Evolutionary conservation across 2,113 vertebrate genomes (phyloP), one percentile per base, ranked within the genome.

Genomic region (Nycticryphes semicollaris): DNA sequence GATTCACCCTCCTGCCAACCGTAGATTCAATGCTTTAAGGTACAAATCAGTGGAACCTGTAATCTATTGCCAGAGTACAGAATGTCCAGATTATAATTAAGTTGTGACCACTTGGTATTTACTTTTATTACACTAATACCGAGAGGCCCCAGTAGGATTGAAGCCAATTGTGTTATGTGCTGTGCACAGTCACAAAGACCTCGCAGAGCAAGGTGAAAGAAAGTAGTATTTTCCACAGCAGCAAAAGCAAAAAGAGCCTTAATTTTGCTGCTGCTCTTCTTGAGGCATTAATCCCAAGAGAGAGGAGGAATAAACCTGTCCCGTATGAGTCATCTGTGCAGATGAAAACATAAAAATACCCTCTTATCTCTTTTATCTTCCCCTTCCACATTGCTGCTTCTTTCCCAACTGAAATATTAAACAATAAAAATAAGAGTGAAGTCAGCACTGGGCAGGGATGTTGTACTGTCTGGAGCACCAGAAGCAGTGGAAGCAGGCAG

Each of bases 331-430:
- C 80, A 89, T 73, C 80, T 82, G n/a, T 47, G 50, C 12, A 45
- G 66, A 93, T 63, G 48, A 92, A 93, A 91, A 18, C 27, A 75
- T 60, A 64, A 82, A 90, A 90, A 76, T 84, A 91, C 51, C 48
- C 33, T 68, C 77, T 59, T 94, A 92, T 97, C 92, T 96, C 53
- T 75, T 91, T 91, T 89, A 92, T 96, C 86, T 87, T 88, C 76
- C 35, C 30, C 19, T 84, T 92, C 35, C 14, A 93, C 62, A 16
- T 56, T 87, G 35, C 24, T 90, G 70, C 67, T 87, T 91, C 80
- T 96, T 96, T 96, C 80, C 66, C 69, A 94, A 35, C 53, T 33
- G 72, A 50, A 87, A 72, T 51, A 91, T 73, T 56, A 93, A 39
- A 90, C 73, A 93, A 74, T 70, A 89, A 82, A 70, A 66, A 51